Base-by-base conservation (phyloP, 2,888 invertebrate genomes). In the Epiblema foenella region DNA sequence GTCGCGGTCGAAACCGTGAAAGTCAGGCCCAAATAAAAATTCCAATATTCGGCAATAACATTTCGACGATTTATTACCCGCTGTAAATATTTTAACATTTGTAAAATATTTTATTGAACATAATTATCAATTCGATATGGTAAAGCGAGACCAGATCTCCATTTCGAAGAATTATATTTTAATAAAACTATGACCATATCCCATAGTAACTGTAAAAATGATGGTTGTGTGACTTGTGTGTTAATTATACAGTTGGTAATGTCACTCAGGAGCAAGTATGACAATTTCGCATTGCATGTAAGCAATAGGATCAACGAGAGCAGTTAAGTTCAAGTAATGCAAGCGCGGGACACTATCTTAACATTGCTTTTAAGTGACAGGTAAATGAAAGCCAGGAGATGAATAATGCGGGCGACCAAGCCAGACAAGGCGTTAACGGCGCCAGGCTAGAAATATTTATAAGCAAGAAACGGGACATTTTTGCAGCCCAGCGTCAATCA, bases 61-160 rank as follows among this genome's bases (percentile, higher is more conserved):
- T 76, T 74, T 76, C 59, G 69, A 74, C 75, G 76, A 80, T 80
- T 80, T 79, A 80, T 79, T 75, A 69, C 66, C 54, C 46, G 70
- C 72, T 75, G 76, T 78, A 78, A 79, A 80, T 77, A 77, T 71
- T 69, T 59, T 68, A 68, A 68, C 68, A 69, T 75, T 73, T 72
- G 64, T 68, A 72, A 62, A 72, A 65, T 59, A 58, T 65, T 58
- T 64, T 64, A 56, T 57, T 57, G 37, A 49, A 57, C 39, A 56
- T 57, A 24, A 63, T 69, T 17, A 57, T 63, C 39, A 56, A 63
- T 69, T 69, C 63, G 51, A 39, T 56, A 29, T 62, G 57, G 63
- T 69, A 49, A 64, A 39, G 49, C 46, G n/a, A 49, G 60, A 9
- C 29, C 54, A 42, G 62, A 62, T 62, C 60, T 60, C 51, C 51